These are phyloP conservation scores for Drosophila kuntzei DNA, from an alignment of 2,888 invertebrate species.

Conservation along the genomic window DNA sequence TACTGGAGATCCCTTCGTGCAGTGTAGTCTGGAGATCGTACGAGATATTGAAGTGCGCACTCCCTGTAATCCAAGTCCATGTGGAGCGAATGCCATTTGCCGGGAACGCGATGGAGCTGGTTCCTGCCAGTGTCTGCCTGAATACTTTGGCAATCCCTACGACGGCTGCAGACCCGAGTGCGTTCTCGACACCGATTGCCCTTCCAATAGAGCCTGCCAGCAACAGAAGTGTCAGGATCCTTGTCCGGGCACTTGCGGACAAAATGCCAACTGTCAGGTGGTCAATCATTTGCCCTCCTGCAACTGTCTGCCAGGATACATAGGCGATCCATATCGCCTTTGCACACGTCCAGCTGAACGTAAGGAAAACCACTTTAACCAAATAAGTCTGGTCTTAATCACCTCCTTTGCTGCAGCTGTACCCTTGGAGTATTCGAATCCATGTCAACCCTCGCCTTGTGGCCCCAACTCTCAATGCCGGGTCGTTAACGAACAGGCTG, in stretches of 20 bases:
- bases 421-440: slow-evolving; percentile 85
- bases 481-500: slow-evolving; percentile 89
- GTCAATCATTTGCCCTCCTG: slow-evolving; percentile 90
- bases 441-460: slow-evolving; percentile 90
- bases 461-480: slow-evolving; percentile 91
- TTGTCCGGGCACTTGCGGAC: slow-evolving; percentile 92
- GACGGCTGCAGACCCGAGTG: slow-evolving; percentile 92
- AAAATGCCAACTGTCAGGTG: slow-evolving; percentile 90
- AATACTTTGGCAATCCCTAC: slow-evolving; percentile 92
- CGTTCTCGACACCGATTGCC: slow-evolving; percentile 90
- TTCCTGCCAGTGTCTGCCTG: slow-evolving; percentile 90
- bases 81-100: slow-evolving; percentile 91
- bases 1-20: slow-evolving; percentile 91
- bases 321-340: slow-evolving; percentile 90
- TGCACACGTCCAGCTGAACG: slow-evolving; percentile 87
- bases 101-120: slow-evolving; percentile 88
- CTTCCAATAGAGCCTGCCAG: slow-evolving; percentile 90
- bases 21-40: slow-evolving; percentile 86
- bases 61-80: slow-evolving; percentile 88
- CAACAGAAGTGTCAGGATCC: slow-evolving; percentile 92
- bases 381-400: neutral
- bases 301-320: slow-evolving; percentile 89
- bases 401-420: slow-evolving; percentile 66
- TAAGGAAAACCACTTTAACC: slow-evolving; percentile 84
- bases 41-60: slow-evolving; percentile 86